phyloP scores from a whole-genome alignment of 2,797 vertebrate genomes.

The Sciurus carolinensis region DNA sequence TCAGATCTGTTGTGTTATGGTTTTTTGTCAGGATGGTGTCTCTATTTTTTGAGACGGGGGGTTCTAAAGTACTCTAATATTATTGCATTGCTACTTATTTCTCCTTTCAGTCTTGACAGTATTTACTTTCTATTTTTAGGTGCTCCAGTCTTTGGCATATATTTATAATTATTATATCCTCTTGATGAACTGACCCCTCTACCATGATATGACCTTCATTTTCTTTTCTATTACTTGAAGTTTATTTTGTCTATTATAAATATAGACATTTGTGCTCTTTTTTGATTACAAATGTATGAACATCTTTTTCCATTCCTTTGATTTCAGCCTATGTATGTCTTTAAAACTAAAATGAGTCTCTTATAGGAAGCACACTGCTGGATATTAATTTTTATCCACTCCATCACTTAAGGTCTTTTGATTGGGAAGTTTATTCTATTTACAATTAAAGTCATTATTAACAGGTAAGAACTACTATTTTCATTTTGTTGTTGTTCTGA shows the following conservation, averaged over 20 bases:
- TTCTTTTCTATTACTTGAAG: not conserved
- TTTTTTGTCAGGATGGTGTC: not conserved
- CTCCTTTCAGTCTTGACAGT: not conserved
- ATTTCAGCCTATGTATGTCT: not conserved
- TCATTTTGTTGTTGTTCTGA: not conserved
- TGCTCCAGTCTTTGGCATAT: not conserved
- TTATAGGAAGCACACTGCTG: not conserved
- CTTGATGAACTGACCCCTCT: not conserved
- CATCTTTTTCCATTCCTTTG: not conserved
- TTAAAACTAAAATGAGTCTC: not conserved
- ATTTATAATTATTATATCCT: not conserved
- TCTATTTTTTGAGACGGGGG: no score
- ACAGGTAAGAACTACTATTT: not conserved
- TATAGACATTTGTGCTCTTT: not conserved
- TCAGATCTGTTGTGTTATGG: not conserved
- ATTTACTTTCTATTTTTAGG: not conserved
- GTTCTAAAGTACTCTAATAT: not conserved
- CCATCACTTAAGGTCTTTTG: not conserved
- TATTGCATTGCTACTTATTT: not conserved
- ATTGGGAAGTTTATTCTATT: not conserved
- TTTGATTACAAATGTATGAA: not conserved
- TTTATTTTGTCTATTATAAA: not conserved
- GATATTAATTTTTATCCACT: not conserved
- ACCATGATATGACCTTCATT: not conserved
- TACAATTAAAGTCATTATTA: not conserved